phyloP scores from a whole-genome alignment of 30 jellyfish, hydroid and myxozoan genomes.

The Hydra vulgaris region DNA sequence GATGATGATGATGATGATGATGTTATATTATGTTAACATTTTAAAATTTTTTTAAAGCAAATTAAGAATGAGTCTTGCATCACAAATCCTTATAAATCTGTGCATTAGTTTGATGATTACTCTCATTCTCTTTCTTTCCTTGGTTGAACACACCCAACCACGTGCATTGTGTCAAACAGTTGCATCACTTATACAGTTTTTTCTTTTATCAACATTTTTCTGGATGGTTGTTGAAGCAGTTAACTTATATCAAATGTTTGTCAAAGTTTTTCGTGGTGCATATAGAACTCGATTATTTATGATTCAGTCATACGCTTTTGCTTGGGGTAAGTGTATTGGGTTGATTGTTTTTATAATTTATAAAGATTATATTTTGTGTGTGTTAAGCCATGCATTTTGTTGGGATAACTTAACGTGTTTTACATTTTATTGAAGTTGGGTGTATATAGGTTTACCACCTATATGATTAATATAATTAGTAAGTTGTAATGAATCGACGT shows the following conservation, averaged over 20 bases:
- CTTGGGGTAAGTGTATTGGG: conserved; percentile 81
- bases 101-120: conserved; percentile 45
- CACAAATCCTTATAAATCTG: conserved; percentile 54
- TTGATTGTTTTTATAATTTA: no score
- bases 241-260: conserved; percentile 66
- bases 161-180: conserved; percentile 43
- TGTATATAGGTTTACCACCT: no score
- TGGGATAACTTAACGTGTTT: no score
- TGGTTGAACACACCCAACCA: conserved; percentile 49
- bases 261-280: conserved; percentile 18
- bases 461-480: no score
- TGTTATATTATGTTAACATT: no score
- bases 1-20: no score
- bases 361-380: no score
- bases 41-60: conserved; percentile 29
- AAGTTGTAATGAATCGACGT: no score
- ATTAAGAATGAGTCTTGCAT: conserved; percentile 58
- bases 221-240: conserved; percentile 89
- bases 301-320: conserved; percentile 11
- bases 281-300: neutral
- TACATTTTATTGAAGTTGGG: no score
- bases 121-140: conserved; percentile 43
- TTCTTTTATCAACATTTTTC: conserved; percentile 49
- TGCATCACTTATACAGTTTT: conserved; percentile 59
- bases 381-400: no score